Evolutionary conservation across 2,113 vertebrate species (phyloP), one percentile per base, ranked within the genome.

Genomic region (Morone saxatilis): DNA sequence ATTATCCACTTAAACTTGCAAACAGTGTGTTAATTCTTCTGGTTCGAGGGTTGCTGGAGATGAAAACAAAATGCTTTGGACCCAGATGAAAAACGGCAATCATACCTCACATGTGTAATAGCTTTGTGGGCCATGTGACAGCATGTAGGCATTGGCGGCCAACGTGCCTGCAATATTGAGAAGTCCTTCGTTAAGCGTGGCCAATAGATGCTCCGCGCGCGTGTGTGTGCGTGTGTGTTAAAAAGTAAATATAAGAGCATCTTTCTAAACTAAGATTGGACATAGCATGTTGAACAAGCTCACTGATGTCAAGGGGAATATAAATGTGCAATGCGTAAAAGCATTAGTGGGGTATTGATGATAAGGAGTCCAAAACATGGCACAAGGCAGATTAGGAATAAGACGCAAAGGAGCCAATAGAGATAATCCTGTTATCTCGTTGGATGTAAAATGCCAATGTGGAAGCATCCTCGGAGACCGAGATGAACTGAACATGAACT

Each of bases 401-500:
- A 83, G 81, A 86, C 78, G 77, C 82, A 57, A 67, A 80, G 69
- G 80, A 87, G 76, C 84, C 79, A 79, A 62, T 63, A 22, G 79
- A 84, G 87, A 88, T 92, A 90, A 94, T 93, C 91, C 91, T 47
- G 84, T 93, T 92, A 91, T 93, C 91, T 88, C 19, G 48, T 82
- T 86, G 76, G 79, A 90, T 88, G 86, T 85, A 82, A 87, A 88
- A 92, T 83, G 77, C 91, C 86, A 89, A 86, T 74, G 88, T 90
- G 83, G 72, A 81, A 76, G 88, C 86, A 78, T 87, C 86, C 85
- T 86, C 82, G 19, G 85, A 92, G 91, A 92, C 60, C 40, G 13
- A 81, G 71, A 90, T 92, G 91, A 93, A 91, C 88, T 91, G 89
- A 91, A 79, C 72, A 69, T 90, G 90, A 94, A 93, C 93, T 92